phyloP scores from a whole-genome alignment of 2,797 vertebrate species.

The Chaetophractus vellerosus region DNA sequence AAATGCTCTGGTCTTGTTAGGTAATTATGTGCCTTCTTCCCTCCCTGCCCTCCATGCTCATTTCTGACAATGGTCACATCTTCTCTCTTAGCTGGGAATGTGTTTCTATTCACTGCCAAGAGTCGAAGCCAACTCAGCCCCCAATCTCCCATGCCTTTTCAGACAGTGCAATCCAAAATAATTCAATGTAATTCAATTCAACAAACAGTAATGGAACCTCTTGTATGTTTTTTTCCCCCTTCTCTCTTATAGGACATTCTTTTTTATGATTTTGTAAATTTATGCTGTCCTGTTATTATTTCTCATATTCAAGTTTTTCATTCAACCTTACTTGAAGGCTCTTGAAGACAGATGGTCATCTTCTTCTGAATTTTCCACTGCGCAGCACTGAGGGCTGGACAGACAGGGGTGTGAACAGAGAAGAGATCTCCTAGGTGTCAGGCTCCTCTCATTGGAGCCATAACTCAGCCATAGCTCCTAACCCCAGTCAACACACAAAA shows the following conservation, averaged over 20 bases:
- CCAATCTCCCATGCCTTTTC: background rate
- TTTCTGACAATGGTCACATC: background rate
- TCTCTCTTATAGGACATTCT: background rate
- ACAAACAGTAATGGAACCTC: background rate
- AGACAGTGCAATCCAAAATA: background rate
- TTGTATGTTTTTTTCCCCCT: fast-evolving
- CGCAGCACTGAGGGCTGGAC: background rate
- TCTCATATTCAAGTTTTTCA: background rate
- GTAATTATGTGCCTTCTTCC: no score
- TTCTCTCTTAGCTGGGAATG: background rate
- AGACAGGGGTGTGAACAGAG: background rate
- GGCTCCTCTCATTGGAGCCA: background rate
- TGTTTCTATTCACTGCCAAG: background rate
- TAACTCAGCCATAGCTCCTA: background rate
- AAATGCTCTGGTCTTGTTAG: background rate
- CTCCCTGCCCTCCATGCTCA: background rate
- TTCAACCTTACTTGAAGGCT: background rate
- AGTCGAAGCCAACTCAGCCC: background rate
- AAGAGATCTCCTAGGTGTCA: background rate
- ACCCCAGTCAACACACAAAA: background rate
- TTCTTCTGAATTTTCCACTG: background rate
- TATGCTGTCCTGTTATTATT: background rate
- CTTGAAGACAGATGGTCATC: background rate
- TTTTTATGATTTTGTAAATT: background rate
- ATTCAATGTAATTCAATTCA: background rate